Evolutionary conservation across 2,888 invertebrate species (phyloP).

Genomic region (Drosophila rubida): DNA sequence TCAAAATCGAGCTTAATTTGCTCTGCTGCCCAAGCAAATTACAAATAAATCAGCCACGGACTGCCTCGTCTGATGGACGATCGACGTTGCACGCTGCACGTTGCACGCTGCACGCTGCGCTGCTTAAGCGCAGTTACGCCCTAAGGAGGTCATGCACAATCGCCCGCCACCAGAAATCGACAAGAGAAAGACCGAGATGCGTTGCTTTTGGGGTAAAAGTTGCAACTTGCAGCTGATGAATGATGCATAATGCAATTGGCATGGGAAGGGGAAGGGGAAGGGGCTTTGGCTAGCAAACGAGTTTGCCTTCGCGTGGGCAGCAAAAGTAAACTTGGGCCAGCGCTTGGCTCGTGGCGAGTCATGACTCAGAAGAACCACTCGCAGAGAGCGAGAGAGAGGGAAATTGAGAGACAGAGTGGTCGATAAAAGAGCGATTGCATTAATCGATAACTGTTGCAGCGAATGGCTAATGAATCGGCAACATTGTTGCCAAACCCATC

Average conservation of each 20-base stretch:
- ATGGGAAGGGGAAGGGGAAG: no score
- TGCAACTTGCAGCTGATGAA: constrained; percentile 50
- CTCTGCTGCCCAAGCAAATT: constrained; percentile 50
- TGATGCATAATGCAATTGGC: constrained; percentile 31
- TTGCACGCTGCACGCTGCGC: constrained; percentile 25
- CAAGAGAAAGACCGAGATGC: constrained; percentile 28
- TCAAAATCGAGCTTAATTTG: constrained; percentile 55
- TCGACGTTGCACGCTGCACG: constrained; percentile 15
- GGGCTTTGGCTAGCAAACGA: constrained; percentile 38
- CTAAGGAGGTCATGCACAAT: constrained; percentile 70
- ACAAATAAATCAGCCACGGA: constrained; percentile 60
- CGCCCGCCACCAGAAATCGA: not conserved
- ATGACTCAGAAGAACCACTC: constrained; percentile 56
- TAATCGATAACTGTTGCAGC: constrained; percentile 32
- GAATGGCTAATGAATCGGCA: constrained; percentile 17
- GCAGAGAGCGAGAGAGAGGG: no score
- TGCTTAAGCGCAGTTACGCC: constrained; percentile 77
- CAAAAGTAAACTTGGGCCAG: constrained; percentile 25
- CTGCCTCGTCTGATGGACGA: constrained; percentile 19
- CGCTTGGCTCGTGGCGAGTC: constrained; percentile 70
- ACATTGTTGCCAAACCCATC: constrained; percentile 29
- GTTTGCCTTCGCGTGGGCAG: constrained; percentile 56
- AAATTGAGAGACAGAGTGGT: not conserved
- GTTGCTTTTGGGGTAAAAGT: constrained; percentile 56
- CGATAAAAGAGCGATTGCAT: constrained; percentile 31